Base-by-base conservation (phyloP, 2,888 invertebrate species). In the Marasmarcha lunaedactyla region DNA sequence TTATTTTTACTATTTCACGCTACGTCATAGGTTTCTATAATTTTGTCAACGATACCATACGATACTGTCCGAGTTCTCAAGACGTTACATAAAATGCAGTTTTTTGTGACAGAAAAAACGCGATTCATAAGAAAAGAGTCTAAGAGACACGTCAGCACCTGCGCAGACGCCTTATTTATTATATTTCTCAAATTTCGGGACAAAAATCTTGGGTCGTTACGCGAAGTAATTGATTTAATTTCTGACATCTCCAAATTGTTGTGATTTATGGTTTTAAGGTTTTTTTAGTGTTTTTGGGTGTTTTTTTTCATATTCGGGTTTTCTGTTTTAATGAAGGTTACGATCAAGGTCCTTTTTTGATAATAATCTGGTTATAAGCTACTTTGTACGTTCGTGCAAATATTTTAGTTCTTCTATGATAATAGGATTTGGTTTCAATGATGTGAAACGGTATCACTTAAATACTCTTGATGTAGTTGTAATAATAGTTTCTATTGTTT, bases 51-150 rank as follows among this genome's bases (percentile, higher is more conserved):
- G 73, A 77, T 64, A 60, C 53, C 74, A 70, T 74, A 65, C 63
- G 73, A 77, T 64, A 60, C 53, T 74, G 71, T 74, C 81, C 79
- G 68, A 64, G 68, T 71, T 78, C 78, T 77, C 74, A 73, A 65
- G 67, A 11, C 20, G 7, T 20, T 5, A 68, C 65, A 69, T 72
- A 71, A 74, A 73, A 58, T 65, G 59, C 47, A 48, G 11, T 68
- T 76, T 77, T 79, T 77, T 70, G 56, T 51, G 47, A 46, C 42
- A 42, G n/a, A 42, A 30, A 30, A n/a, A 30, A 4, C 30, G 3
- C 3, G 3, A 5, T 20, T 20, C 7, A 30, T 48, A 48, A 46
- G 39, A 46, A 48, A 47, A 52, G 51, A 49, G 49, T 59, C 52
- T 54, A 61, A 68, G 58, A 52, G 50, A 49, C 52, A 68, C 71